Percentiles rank a stretch among this genome's conserved stretches.
These are phyloP conservation scores for Pelobates fuscus DNA, from an alignment of 2,113 vertebrate genomes.

Conservation along the genomic window DNA sequence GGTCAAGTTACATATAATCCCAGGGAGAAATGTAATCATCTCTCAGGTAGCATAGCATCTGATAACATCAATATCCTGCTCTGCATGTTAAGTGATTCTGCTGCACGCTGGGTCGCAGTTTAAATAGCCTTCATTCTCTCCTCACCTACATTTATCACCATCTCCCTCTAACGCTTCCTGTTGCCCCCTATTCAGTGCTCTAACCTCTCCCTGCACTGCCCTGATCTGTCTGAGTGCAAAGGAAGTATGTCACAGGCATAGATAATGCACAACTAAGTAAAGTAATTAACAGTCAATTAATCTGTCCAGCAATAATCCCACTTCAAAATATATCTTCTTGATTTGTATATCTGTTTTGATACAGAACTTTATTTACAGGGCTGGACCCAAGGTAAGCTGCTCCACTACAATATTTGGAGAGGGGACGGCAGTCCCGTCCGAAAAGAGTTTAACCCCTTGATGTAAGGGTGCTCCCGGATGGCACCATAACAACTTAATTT, in stretches of 20 bases:
- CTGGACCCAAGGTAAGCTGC: too few species aligned
- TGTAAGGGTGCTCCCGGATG: too few species aligned
- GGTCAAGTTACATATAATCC: conserved; percentile 36
- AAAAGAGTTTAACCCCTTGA: too few species aligned
- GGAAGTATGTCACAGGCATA: conserved; percentile 22
- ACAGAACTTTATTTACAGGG: too few species aligned
- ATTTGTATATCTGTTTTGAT: too few species aligned
- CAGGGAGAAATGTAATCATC: conserved; percentile 32
- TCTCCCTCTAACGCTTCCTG: not conserved
- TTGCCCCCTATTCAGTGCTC: too few species aligned
- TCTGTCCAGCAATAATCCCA: not conserved
- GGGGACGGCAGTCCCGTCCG: too few species aligned
- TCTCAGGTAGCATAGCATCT: conserved; percentile 20
- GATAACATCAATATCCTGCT: conserved; percentile 31
- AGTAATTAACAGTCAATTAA: conserved; percentile 21
- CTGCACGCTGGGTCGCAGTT: conserved; percentile 16
- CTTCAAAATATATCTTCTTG: too few species aligned
- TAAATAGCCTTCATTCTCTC: conserved; percentile 10
- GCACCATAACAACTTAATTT: too few species aligned
- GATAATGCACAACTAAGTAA: conserved; percentile 11
- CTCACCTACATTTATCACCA: conserved; percentile 11
- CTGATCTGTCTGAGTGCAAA: conserved; percentile 17
- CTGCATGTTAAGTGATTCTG: conserved; percentile 38
- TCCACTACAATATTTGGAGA: too few species aligned
- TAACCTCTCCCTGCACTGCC: not conserved